These are phyloP conservation scores for Gasteruption jaculator DNA, from an alignment of 2,888 invertebrate species.

Conservation along the genomic window DNA sequence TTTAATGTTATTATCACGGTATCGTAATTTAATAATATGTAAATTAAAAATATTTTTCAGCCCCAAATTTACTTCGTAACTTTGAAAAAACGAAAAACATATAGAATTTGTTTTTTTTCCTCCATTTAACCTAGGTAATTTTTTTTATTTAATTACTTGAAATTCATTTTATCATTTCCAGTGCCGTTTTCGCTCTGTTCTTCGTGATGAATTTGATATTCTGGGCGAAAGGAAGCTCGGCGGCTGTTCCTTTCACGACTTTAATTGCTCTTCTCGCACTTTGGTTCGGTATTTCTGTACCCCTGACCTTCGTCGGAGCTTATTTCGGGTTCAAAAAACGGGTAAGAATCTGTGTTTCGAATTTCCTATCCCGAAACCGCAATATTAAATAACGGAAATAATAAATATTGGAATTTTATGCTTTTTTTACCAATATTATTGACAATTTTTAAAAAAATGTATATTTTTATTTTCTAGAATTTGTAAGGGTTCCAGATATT, in stretches of 20 bases:
- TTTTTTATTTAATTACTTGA: neutral
- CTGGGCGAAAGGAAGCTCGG: constrained; percentile 94
- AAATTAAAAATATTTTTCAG: constrained; percentile 6
- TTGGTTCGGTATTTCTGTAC: constrained; percentile 98
- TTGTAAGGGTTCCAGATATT: too few relatives aligned
- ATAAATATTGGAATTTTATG: neutral
- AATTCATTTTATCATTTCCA: constrained; percentile 50
- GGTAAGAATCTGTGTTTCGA: constrained; percentile 62
- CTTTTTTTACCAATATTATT: neutral
- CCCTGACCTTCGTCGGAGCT: constrained; percentile 95
- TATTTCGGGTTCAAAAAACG: constrained; percentile 98
- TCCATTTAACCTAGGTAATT: neutral
- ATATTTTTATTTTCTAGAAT: too few relatives aligned
- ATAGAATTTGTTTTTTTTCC: constrained; percentile 6
- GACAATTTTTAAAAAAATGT: too few relatives aligned
- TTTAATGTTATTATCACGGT: neutral
- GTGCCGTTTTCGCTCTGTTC: constrained; percentile 93
- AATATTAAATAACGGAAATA: too few relatives aligned
- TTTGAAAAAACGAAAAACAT: neutral
- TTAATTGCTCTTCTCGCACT: constrained; percentile 88
- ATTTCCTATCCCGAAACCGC: neutral
- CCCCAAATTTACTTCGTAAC: neutral
- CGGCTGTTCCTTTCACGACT: constrained; percentile 95
- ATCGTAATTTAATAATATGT: constrained; percentile 4
- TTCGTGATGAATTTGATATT: constrained; percentile 95